Evolutionary conservation across 2,888 invertebrate species (phyloP), one percentile per base, ranked within the genome.

Genomic region (Nemurella pictetii): DNA sequence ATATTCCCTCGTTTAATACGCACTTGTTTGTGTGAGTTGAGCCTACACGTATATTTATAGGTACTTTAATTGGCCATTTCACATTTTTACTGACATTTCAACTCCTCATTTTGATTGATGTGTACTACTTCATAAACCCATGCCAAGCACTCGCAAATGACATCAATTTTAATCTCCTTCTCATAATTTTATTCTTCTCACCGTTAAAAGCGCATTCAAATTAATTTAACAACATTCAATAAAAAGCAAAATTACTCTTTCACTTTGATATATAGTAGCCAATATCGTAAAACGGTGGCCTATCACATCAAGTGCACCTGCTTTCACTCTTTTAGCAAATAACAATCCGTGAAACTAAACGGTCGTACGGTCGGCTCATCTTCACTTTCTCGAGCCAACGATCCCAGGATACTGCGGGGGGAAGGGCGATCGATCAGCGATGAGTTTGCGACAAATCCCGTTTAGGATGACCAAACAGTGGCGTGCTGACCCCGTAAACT

Each of bases 331-430:
- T 75, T 75, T 75, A 75, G 15, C 75, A 26, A 5, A 2, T 75
- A 75, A 26, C 75, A 28, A 75, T 75, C 75, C 75, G 75, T 75
- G 75, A 75, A 75, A 75, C 7, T 75, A 9, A 55, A 20, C 55
- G 32, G 9, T 20, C 55, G 20, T 55, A 12, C 74, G n/a, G n/a
- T n/a, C n/a, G 26, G 75, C 75, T 9, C 75, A 75, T 75, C 75
- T 75, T 75, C 75, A 75, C 75, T 75, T 75, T 75, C 75, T 25
- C 75, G 26, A 75, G 75, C 12, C 55, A 75, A 75, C 75, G 75
- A 75, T 9, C 28, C 55, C 55, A 4, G 35, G 4, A n/a, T 4
- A 12, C 74, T 74, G 26, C n/a, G 26, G 5, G 26, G 75, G 0
- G 28, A 75, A 4, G 7, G 1, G 2, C 27, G 9, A 75, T 75